phyloP scores from a whole-genome alignment of 2,888 invertebrate genomes.

The Drosophila fungiperda region DNA sequence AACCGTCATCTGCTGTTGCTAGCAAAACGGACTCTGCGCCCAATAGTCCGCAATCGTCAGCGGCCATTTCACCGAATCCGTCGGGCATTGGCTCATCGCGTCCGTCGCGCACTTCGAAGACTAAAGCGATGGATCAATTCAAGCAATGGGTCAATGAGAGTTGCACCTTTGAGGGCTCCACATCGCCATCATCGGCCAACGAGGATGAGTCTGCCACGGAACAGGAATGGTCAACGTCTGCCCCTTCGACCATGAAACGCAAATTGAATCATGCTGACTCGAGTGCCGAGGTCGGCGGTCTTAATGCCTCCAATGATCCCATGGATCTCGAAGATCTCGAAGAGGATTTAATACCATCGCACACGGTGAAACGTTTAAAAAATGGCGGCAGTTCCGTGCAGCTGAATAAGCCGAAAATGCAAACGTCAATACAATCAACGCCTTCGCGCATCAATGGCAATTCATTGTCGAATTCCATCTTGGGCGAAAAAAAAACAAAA shows the following conservation, averaged over 20 bases:
- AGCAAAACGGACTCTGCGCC: slow-evolving; percentile 45
- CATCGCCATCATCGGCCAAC: slow-evolving; percentile 86
- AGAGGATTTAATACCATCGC: slow-evolving; percentile 86
- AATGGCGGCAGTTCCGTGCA: slow-evolving; percentile 83
- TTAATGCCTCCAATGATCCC: slow-evolving; percentile 85
- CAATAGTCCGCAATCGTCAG: slow-evolving; percentile 62
- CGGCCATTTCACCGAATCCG: slow-evolving; percentile 82
- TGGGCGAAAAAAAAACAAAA: slow-evolving; percentile 45
- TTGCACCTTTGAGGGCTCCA: slow-evolving; percentile 86
- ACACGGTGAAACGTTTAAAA: slow-evolving; percentile 86
- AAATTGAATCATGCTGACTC: slow-evolving; percentile 86
- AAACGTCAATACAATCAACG: slow-evolving; percentile 52
- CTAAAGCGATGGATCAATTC: slow-evolving; percentile 92
- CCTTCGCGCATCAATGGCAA: slow-evolving; percentile 79
- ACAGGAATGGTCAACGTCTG: slow-evolving; percentile 71
- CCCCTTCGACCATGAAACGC: slow-evolving; percentile 81
- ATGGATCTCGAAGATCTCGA: slow-evolving; percentile 86
- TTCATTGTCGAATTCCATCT: slow-evolving; percentile 28
- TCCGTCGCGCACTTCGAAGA: slow-evolving; percentile 87
- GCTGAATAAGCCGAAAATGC: slow-evolving; percentile 68
- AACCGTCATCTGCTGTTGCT: slow-evolving; percentile 1
- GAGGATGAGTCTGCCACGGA: slow-evolving; percentile 68
- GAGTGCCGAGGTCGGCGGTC: slow-evolving; percentile 63
- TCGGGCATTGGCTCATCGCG: slow-evolving; percentile 77
- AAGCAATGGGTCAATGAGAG: slow-evolving; percentile 90